Base-by-base conservation (phyloP, 2,888 invertebrate genomes). In the Pteria penguin region DNA sequence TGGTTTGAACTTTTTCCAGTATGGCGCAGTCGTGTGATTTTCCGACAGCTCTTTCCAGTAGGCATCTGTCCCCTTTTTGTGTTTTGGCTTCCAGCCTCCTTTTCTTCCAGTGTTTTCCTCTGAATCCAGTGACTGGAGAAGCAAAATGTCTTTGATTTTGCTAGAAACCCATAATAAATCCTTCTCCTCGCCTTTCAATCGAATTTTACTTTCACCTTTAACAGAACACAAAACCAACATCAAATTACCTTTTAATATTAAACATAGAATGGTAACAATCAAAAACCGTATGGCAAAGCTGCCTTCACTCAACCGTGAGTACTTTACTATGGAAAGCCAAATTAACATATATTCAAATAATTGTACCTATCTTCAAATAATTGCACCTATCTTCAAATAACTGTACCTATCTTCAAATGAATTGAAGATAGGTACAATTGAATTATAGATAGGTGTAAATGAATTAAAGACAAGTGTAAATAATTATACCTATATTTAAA, bases 1-100 rank as follows among this genome's bases (percentile, higher is more conserved):
- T 22, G 36, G 27, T 67, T 60, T 67, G 27, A 75, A 78, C 5
- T 78, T 54, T 58, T 68, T 76, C 83, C 83, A 84, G 67, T 84
- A 84, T 0, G 67, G 31, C 0, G 83, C 82, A 4, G 72, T 33
- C 11, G 62, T 55, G 0, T 52, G 58, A 26, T 62, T 33, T 67
- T 72, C 55, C 4, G 29, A 24, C 18, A 72, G 33, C 52, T 72
- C 67, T 14, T 4, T 22, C 76, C 76, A 76, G 52, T 58, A 76
- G 11, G 29, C 31, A 14, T 60, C 27, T 3, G 65, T 65, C 8
- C 65, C 65, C n/a, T 65, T 54, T 24, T 27, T 32, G 27, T 55
- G 29, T 32, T 33, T 55, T 5, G 68, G 68, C 2, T 45, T 52
- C 68, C 55, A 24, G 55, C 57, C 57, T 57, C 45, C 45, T 18